A percentile compares a stretch with the other conserved stretches of the same genome.
Conservation (phyloP, 2,888 invertebrate genomes). For the Drosophila birchii region DNA sequence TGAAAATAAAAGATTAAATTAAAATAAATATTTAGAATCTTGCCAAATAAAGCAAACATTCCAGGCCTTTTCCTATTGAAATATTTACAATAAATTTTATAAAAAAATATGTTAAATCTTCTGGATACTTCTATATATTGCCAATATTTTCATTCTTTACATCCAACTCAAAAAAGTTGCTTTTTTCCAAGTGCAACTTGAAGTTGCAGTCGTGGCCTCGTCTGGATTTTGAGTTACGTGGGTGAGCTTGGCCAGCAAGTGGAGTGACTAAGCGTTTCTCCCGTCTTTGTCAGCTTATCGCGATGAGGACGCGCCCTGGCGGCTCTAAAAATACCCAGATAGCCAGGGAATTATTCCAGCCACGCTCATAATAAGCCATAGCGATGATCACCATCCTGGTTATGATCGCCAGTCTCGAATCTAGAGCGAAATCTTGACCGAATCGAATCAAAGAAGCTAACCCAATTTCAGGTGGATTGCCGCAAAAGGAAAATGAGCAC, state of each 20-base stretch:
- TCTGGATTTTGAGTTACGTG: slow-evolving; percentile 66
- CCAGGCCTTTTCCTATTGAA: neutral
- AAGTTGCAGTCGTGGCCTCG: slow-evolving; percentile 41
- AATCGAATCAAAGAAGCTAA: slow-evolving; percentile 53
- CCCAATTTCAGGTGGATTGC: slow-evolving; percentile 68
- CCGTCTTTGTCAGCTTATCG: slow-evolving; percentile 62
- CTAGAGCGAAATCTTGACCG: slow-evolving; percentile 68
- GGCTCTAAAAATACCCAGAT: slow-evolving; percentile 69
- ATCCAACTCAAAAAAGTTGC: neutral
- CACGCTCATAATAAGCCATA: slow-evolving; percentile 41
- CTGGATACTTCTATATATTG: too few species aligned
- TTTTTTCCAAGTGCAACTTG: slow-evolving; percentile 7
- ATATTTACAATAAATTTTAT: neutral
- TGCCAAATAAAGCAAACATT: neutral
- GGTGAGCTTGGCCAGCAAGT: slow-evolving; percentile 77
- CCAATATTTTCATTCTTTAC: too few species aligned
- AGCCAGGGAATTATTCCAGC: slow-evolving; percentile 44
- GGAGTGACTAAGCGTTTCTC: slow-evolving; percentile 70
- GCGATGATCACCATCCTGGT: slow-evolving; percentile 30
- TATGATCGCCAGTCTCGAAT: slow-evolving; percentile 42
- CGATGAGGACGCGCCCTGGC: slow-evolving; percentile 72
- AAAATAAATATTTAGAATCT: too few species aligned
- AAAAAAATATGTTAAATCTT: neutral
- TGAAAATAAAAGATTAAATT: neutral
- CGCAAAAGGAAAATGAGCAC: slow-evolving; percentile 80